Conservation (phyloP, 1,140 invertebrate species). For the Drepana arcuata region DNA sequence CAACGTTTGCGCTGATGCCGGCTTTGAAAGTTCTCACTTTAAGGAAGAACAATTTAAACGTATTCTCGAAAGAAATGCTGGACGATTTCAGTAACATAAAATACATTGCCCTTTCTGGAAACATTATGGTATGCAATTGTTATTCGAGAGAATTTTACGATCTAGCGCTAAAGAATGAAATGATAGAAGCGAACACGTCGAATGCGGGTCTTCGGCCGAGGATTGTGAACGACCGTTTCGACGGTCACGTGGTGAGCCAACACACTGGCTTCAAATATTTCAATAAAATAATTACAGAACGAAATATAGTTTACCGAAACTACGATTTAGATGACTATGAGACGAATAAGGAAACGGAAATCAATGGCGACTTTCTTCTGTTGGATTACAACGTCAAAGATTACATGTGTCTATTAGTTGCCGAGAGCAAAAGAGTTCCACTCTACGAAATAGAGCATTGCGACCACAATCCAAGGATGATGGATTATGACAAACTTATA, state of each 20-base stretch:
- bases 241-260: too few relatives aligned
- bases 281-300: constrained; percentile 24
- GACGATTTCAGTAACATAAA: constrained; percentile 47
- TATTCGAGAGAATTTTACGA: constrained; percentile 61
- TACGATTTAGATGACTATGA: too few relatives aligned
- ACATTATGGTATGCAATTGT: constrained; percentile 73
- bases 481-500: constrained; percentile 15
- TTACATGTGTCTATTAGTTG: constrained; percentile 37
- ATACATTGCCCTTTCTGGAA: constrained; percentile 60
- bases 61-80: constrained; percentile 66
- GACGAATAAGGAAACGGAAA: too few relatives aligned
- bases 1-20: constrained; percentile 41
- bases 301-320: too few relatives aligned
- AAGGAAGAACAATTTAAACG: constrained; percentile 69
- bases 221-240: too few relatives aligned
- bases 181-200: too few relatives aligned
- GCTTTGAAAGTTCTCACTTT: constrained; percentile 58
- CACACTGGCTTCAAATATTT: constrained; percentile 29
- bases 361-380: constrained; percentile 24
- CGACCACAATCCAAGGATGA: constrained; percentile 10
- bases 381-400: constrained; percentile 33
- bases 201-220: too few relatives aligned
- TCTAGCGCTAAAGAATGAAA: constrained; percentile 40
- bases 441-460: constrained; percentile 32
- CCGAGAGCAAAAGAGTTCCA: constrained; percentile 13